Base-by-base conservation (phyloP, 2,888 invertebrate species). In the Cheilosia urbana region DNA sequence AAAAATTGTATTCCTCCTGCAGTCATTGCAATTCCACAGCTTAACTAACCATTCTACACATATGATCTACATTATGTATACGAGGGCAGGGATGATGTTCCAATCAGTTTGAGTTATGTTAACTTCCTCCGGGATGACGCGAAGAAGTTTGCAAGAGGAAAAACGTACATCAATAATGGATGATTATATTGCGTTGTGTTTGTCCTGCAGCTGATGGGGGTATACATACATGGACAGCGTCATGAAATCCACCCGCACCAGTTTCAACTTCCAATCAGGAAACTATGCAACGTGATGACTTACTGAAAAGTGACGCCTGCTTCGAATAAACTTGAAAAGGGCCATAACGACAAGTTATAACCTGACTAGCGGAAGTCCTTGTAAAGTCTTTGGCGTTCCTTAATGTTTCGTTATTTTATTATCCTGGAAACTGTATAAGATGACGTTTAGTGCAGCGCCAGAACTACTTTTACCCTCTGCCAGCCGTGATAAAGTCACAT, bases 381-480 rank as follows among this genome's bases (percentile, higher is more conserved):
- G 53, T 72, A 63, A 55, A 60, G 40, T 65, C 37, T 72, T 55
- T 15, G 57, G 63, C 45, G 62, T 75, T 66, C 80, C 60, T 71
- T 80, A 75, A 84, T 76, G 80, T 66, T 84, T 80, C 71, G 80
- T 80, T 84, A 84, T 84, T 80, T 65, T 58, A 84, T 84, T 84
- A 84, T 65, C 47, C 17, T 37, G 0, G 60, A 80, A 80, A 84
- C 80, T 80, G 84, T 76, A 84, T 84, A 66, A 84, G 80, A 80
- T 84, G 84, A 80, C 84, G 75, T 80, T 84, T 80, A 80, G 79
- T 71, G 69, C 57, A 53, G 49, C 58, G 57, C 49, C 62, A 65
- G 45, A 76, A 80, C 62, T 17, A 34, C 51, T 17, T 19, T 9
- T 47, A 30, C 40, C 30, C 34, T 34, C 7, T 19, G 45, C 30